Conservation (phyloP, 2,113 vertebrate species). For the Daboia siamensis region DNA sequence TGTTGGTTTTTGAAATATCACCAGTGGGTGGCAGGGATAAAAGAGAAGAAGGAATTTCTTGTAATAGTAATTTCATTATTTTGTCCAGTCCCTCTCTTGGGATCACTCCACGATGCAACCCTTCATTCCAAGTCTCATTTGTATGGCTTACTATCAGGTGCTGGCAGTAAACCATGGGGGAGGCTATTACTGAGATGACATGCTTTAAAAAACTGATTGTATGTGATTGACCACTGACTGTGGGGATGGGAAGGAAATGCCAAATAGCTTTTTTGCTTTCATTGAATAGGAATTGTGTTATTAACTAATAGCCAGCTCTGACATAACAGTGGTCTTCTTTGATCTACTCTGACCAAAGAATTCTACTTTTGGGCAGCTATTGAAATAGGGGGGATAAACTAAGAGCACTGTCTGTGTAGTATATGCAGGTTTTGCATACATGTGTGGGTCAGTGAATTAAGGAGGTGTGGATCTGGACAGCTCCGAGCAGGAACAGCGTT, state of each 20-base stretch:
- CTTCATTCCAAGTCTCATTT: not conserved
- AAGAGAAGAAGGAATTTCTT: not conserved
- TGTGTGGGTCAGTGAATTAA: no score
- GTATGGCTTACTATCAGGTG: not conserved
- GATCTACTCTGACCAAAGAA: not conserved
- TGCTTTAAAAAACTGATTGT: not conserved
- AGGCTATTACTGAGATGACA: not conserved
- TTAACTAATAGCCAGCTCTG: not conserved
- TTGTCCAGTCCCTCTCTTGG: not conserved
- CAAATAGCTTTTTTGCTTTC: not conserved
- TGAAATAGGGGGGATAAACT: not conserved
- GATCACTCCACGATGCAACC: not conserved
- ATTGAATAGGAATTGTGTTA: not conserved
- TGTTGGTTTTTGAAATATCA: not conserved
- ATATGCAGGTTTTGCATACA: no score
- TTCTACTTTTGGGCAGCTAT: not conserved
- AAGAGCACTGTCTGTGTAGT: not conserved
- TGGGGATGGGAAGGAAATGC: not conserved
- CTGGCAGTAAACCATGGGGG: not conserved
- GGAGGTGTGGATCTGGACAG: no score
- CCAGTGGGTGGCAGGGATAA: not conserved
- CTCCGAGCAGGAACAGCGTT: no score
- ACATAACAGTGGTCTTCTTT: not conserved
- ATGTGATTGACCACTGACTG: not conserved
- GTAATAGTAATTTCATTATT: not conserved